phyloP scores from a whole-genome alignment of 2,113 vertebrate genomes.

The Baryphthengus martii region DNA sequence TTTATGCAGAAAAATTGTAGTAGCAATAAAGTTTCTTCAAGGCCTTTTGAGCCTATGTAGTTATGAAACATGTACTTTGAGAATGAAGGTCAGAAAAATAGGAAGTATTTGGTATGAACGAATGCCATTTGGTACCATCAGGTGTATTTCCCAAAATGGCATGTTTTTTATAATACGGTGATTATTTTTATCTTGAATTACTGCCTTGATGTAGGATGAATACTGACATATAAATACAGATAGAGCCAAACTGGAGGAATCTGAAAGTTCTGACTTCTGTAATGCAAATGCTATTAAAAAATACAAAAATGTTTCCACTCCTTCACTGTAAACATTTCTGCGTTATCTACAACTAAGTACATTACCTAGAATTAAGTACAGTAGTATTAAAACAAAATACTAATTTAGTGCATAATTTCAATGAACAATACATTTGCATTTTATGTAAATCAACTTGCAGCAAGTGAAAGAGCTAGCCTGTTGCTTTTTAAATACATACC shows the following conservation, averaged over 20 bases:
- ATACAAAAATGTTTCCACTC: neutral
- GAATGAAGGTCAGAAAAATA: neutral
- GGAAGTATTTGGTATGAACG: neutral
- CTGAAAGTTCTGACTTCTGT: neutral
- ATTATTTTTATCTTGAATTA: neutral
- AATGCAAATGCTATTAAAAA: neutral
- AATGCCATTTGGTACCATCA: neutral
- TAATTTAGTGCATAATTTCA: neutral
- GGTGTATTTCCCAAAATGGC: neutral
- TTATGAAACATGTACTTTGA: neutral
- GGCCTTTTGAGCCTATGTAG: neutral
- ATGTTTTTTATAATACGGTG: neutral
- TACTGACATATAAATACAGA: neutral
- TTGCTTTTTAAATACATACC: constrained; percentile 65
- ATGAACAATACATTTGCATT: neutral
- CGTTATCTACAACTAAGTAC: neutral
- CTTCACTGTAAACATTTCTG: neutral
- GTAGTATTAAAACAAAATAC: neutral
- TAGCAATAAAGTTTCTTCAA: neutral
- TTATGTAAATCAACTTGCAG: neutral
- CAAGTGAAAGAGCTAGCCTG: neutral
- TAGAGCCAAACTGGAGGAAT: neutral
- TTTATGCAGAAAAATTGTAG: neutral
- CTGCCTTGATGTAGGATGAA: neutral
- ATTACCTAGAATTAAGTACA: neutral